These are phyloP conservation scores for Mastomys natalensis DNA, from an alignment of 2,113 vertebrate species.

Conservation along the genomic window DNA sequence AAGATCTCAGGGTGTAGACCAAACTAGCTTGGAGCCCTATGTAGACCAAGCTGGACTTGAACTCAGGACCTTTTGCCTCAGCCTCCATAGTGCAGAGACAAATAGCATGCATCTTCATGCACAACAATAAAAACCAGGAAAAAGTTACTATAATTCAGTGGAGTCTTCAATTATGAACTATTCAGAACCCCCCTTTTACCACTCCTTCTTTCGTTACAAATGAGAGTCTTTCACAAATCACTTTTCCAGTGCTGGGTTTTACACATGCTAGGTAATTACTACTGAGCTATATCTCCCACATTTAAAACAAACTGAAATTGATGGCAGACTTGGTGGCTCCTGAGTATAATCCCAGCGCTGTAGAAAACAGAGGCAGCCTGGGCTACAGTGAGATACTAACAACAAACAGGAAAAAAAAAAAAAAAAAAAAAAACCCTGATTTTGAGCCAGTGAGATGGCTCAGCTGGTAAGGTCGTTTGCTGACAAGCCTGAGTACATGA, in stretches of 20 bases:
- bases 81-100: not conserved
- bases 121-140: not conserved
- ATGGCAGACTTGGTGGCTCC: not conserved
- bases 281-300: not conserved
- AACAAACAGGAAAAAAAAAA: not conserved
- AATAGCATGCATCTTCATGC: not conserved
- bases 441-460: not conserved
- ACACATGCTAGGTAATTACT: not conserved
- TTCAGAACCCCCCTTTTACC: not conserved
- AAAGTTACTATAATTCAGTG: not conserved
- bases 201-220: not conserved
- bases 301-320: not conserved
- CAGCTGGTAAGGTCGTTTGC: not conserved
- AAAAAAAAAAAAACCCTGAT: not conserved
- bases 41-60: not conserved
- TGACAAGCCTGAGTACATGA: not conserved
- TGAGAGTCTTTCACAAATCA: not conserved
- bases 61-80: not conserved
- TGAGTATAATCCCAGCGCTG: not conserved
- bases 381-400: not conserved
- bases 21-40: not conserved
- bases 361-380: not conserved
- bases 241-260: not conserved
- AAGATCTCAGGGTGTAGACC: not conserved
- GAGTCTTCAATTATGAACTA: not conserved